Conservation (phyloP, 2,888 invertebrate species). For the Drosophila affinis region DNA sequence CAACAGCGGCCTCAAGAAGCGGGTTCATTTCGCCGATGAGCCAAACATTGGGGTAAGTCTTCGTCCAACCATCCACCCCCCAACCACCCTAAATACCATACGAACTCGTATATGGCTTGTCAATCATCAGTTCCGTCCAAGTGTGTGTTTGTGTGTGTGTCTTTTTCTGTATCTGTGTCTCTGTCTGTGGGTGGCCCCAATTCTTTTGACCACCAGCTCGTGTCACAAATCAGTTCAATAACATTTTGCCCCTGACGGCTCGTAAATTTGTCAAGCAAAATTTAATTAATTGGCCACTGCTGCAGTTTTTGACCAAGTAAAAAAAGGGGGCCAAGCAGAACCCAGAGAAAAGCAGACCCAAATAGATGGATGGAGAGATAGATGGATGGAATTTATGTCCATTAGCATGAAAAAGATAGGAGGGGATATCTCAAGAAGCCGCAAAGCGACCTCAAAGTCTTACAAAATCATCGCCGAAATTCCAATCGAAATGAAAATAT, state of each 20-base stretch:
- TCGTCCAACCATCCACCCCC: background rate
- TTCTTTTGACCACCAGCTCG: constrained; percentile 38
- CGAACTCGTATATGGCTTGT: constrained; percentile 51
- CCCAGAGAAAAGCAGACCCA: constrained; percentile 4
- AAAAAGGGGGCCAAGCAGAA: constrained; percentile 6
- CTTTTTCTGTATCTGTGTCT: background rate
- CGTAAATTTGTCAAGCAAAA: constrained; percentile 73
- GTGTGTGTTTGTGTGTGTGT: constrained; percentile 9
- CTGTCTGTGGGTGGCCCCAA: constrained; percentile 65
- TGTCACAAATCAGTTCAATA: constrained; percentile 79
- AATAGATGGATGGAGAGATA: background rate
- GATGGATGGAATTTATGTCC: constrained; percentile 19
- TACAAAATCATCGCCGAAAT: constrained; percentile 21
- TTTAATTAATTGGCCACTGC: constrained; percentile 73
- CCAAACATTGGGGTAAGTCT: constrained; percentile 63
- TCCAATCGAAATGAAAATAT: constrained; percentile 34
- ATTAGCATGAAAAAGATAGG: constrained; percentile 46
- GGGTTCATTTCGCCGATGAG: constrained; percentile 84
- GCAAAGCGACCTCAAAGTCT: constrained; percentile 21
- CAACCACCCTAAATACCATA: constrained; percentile 18
- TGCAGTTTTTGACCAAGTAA: constrained; percentile 53
- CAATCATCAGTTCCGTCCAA: constrained; percentile 48
- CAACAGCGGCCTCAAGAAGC: constrained; percentile 80
- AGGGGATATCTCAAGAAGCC: background rate
- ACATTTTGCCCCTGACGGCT: constrained; percentile 64